phyloP scores from a whole-genome alignment of 2,888 invertebrate genomes.

The Dynastes hyllus region DNA sequence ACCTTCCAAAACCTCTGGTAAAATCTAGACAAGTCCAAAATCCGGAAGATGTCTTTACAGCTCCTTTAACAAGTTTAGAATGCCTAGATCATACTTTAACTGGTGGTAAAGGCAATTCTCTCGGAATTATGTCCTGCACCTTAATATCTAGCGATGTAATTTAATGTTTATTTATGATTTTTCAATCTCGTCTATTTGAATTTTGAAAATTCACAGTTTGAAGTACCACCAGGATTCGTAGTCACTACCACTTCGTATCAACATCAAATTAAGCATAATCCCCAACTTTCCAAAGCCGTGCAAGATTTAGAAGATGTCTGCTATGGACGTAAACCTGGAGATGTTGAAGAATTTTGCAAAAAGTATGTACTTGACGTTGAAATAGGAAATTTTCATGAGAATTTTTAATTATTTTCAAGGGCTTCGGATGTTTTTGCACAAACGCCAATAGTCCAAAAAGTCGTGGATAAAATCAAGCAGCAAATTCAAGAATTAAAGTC shows the following conservation, averaged over 20 bases:
- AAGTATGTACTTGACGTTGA: constrained; percentile 64
- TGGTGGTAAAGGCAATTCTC: constrained; percentile 87
- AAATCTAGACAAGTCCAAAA: constrained; percentile 47
- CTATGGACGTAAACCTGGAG: constrained; percentile 71
- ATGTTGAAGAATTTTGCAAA: constrained; percentile 73
- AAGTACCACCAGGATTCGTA: constrained; percentile 82
- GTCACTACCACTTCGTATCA: constrained; percentile 78
- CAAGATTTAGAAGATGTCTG: constrained; percentile 73
- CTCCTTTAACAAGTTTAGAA: constrained; percentile 70
- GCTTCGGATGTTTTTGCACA: constrained; percentile 46
- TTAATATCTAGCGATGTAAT: constrained; percentile 69
- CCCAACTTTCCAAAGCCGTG: constrained; percentile 72
- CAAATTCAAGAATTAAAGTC: constrained; percentile 49
- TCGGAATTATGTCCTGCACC: constrained; percentile 76
- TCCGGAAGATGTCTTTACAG: constrained; percentile 56
- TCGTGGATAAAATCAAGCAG: constrained; percentile 40
- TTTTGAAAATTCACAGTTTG: constrained; percentile 67
- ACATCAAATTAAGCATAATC: constrained; percentile 73
- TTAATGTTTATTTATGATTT: background rate
- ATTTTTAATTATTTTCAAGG: constrained; percentile 35
- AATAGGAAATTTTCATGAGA: background rate
- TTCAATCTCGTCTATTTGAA: background rate
- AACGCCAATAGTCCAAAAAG: constrained; percentile 34
- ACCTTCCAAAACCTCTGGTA: constrained; percentile 57
- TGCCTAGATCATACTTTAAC: constrained; percentile 76